These are phyloP conservation scores for Oreocharis arfaki DNA, from an alignment of 2,113 vertebrate genomes.

Conservation along the genomic window DNA sequence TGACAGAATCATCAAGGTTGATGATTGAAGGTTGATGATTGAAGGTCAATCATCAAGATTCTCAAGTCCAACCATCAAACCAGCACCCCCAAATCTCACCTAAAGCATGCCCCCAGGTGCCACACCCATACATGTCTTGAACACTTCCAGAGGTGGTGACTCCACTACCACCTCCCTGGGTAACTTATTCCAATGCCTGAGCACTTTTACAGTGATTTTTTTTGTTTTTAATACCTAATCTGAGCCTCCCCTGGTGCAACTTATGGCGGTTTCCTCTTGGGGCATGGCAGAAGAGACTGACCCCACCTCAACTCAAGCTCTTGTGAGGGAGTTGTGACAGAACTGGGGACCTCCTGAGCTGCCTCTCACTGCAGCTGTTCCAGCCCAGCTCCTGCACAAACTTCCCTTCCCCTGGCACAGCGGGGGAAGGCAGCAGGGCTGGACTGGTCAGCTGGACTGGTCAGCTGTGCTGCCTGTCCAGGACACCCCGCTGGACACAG, in stretches of 20 bases:
- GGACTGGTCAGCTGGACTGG: accelerated
- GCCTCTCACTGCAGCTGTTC: background rate
- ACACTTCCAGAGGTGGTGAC: background rate
- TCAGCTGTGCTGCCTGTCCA: background rate
- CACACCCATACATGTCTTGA: background rate
- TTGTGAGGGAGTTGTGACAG: background rate
- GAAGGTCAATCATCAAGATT: background rate
- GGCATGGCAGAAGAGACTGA: accelerated
- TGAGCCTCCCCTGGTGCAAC: background rate
- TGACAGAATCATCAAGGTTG: background rate
- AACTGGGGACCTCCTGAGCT: background rate
- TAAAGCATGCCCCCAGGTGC: background rate
- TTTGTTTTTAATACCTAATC: too few species aligned
- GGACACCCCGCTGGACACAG: background rate
- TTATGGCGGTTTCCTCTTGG: accelerated
- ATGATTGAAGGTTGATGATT: too few species aligned
- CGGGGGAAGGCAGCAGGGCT: accelerated
- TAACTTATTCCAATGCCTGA: background rate
- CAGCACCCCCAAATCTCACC: background rate
- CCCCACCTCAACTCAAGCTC: background rate
- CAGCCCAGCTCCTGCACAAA: background rate
- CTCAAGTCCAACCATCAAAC: background rate
- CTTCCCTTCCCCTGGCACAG: background rate
- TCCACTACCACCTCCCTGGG: background rate
- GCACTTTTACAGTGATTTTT: too few species aligned